Evolutionary conservation across 2,888 invertebrate genomes (phyloP).

Genomic region (Dyspetes luteomarginatus): DNA sequence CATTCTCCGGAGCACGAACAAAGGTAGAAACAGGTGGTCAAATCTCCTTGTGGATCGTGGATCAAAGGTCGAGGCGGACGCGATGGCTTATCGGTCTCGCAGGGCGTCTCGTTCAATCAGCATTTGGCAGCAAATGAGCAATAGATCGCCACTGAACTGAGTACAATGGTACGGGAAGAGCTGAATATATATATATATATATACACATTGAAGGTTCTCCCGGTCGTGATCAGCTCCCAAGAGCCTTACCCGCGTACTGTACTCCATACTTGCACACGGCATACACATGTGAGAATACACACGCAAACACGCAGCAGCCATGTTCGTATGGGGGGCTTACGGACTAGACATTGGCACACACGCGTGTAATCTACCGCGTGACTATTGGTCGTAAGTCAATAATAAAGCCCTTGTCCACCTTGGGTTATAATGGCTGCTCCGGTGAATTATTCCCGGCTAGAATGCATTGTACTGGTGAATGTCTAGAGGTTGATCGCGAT

Average conservation of each 20-base stretch:
- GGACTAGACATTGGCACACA: constrained; percentile 58
- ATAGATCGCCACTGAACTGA: constrained; percentile 71
- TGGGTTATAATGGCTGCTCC: constrained; percentile 77
- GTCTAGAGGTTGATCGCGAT: constrained; percentile 70
- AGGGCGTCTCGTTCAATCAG: constrained; percentile 71
- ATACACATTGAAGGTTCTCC: constrained; percentile 46
- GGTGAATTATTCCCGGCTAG: constrained; percentile 77
- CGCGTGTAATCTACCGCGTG: constrained; percentile 77
- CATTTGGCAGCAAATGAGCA: constrained; percentile 77
- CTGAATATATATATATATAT: constrained; percentile 40
- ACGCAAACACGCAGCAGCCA: constrained; percentile 56
- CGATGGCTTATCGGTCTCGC: constrained; percentile 61
- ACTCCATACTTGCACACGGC: constrained; percentile 39
- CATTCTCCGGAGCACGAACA: neutral
- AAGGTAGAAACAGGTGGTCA: neutral
- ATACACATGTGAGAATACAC: constrained; percentile 63
- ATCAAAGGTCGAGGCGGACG: constrained; percentile 31
- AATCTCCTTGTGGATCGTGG: constrained; percentile 29
- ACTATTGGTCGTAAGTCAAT: constrained; percentile 83
- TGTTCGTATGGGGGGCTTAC: constrained; percentile 51
- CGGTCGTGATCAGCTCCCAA: constrained; percentile 42
- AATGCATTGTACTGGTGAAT: constrained; percentile 75
- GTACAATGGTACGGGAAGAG: constrained; percentile 39
- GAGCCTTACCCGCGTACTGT: constrained; percentile 37
- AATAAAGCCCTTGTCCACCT: constrained; percentile 80